Percentiles rank a stretch among this genome's conserved stretches.
Evolutionary conservation across 1,140 invertebrate species (phyloP).

Genomic region (Bombus huntii): DNA sequence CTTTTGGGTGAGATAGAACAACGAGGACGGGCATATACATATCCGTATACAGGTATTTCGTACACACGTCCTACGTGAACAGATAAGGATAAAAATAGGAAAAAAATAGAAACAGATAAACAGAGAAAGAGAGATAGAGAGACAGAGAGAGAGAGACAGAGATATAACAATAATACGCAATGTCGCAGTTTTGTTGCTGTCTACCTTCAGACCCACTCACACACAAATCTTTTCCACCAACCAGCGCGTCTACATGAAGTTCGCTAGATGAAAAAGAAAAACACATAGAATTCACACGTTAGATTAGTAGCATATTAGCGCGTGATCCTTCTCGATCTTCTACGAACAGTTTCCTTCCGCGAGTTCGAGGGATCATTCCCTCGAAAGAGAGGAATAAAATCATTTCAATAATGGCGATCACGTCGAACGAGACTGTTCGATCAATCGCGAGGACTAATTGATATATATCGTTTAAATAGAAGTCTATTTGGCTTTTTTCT

Average conservation of each 20-base stretch:
- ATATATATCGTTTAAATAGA: background rate
- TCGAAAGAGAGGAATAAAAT: background rate
- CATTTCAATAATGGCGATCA: background rate
- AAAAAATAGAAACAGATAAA: constrained; percentile 33
- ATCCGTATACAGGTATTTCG: constrained; percentile 29
- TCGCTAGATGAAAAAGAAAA: constrained; percentile 85
- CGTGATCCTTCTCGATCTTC: constrained; percentile 2
- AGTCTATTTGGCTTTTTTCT: background rate
- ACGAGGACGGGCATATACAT: constrained; percentile 39
- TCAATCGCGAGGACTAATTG: background rate
- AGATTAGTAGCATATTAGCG: constrained; percentile 53
- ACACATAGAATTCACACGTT: constrained; percentile 78
- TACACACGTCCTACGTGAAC: constrained; percentile 57
- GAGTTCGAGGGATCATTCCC: background rate
- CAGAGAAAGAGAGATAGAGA: constrained; percentile 56
- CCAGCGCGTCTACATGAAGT: constrained; percentile 87
- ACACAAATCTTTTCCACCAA: constrained; percentile 83
- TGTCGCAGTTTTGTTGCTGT: constrained; percentile 74
- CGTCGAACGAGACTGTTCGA: constrained; percentile 4
- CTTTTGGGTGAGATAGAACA: constrained; percentile 35
- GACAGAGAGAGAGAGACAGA: constrained; percentile 55
- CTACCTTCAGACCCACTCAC: constrained; percentile 82
- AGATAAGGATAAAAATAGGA: constrained; percentile 17
- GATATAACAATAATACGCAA: constrained; percentile 73
- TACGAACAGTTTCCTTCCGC: constrained; percentile 1